These are phyloP conservation scores for Betta splendens DNA, from an alignment of 2,797 vertebrate genomes.

Conservation along the genomic window DNA sequence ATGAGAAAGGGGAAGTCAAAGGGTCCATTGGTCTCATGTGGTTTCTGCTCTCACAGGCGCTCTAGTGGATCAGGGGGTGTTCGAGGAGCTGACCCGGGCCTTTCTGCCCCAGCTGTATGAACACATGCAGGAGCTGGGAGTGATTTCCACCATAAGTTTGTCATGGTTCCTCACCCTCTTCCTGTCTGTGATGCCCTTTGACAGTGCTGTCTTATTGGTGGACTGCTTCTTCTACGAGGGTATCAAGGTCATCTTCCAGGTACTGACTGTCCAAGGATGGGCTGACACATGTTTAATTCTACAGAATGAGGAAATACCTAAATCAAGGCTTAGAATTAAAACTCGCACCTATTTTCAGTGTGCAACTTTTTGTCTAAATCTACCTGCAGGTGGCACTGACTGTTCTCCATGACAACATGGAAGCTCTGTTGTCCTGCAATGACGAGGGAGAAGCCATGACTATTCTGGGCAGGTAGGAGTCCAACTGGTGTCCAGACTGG, in stretches of 20 bases:
- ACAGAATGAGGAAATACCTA: too few relatives aligned
- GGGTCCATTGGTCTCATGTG: neutral
- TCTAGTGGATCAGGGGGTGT: constrained; percentile 96
- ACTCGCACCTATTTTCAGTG: too few relatives aligned
- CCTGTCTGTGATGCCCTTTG: constrained; percentile 97
- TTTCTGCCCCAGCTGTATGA: constrained; percentile 90
- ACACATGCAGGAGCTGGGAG: constrained; percentile 95
- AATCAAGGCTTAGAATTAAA: too few relatives aligned
- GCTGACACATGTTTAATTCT: too few relatives aligned
- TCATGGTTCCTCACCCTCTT: constrained; percentile 99
- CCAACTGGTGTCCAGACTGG: neutral
- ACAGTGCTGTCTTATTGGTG: constrained; percentile 92
- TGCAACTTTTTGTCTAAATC: neutral
- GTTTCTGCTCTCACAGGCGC: constrained; percentile 81
- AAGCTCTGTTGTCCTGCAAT: constrained; percentile 86
- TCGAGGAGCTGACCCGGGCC: constrained; percentile 92
- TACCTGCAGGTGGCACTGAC: constrained; percentile 88
- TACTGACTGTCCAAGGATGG: too few relatives aligned
- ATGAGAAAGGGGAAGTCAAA: too few relatives aligned
- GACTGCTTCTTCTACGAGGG: constrained; percentile 99
- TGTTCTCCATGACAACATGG: constrained; percentile 93
- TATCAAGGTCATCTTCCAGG: constrained; percentile 95
- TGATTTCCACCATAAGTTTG: constrained; percentile 96
- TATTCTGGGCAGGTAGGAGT: constrained; percentile 89
- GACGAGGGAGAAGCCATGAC: constrained; percentile 99